Conservation (phyloP, 2,113 vertebrate species). For the Montifringilla adamsi region DNA sequence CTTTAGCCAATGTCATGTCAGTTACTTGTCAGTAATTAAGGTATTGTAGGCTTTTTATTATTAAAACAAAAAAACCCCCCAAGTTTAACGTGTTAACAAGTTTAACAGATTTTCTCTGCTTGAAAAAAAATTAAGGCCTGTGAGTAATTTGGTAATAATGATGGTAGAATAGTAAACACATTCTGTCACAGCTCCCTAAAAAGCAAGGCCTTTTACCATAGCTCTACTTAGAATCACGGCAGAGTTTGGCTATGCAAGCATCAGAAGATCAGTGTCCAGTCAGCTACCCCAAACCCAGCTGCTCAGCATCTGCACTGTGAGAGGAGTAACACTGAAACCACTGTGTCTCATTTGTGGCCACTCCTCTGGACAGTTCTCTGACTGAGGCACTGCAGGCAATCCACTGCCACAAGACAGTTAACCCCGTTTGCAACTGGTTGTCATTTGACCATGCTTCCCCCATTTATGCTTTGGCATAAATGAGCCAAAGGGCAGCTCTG, state of each 20-base stretch:
- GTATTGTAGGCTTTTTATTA: neutral
- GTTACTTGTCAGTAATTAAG: neutral
- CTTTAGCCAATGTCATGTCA: fast-evolving
- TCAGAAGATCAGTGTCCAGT: neutral
- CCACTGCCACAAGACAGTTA: neutral
- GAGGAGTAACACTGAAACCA: neutral
- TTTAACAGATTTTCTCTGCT: neutral
- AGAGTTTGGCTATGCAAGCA: neutral
- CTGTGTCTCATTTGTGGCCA: fast-evolving
- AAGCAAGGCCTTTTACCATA: neutral
- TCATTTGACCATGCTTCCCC: neutral
- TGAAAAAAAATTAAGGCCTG: neutral
- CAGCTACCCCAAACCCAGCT: neutral
- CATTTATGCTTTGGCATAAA: neutral
- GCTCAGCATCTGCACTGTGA: neutral
- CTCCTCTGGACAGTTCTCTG: neutral
- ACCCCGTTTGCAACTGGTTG: neutral
- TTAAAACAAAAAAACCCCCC: neutral
- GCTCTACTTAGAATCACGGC: neutral
- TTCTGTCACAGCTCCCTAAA: neutral
- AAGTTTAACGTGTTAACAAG: neutral
- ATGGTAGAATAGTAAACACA: neutral
- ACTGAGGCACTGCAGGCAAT: neutral
- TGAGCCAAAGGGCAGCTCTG: neutral
- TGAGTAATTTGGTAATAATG: neutral